Evolutionary conservation across 2,888 invertebrate genomes (phyloP).

Genomic region (Proisotoma minuta): DNA sequence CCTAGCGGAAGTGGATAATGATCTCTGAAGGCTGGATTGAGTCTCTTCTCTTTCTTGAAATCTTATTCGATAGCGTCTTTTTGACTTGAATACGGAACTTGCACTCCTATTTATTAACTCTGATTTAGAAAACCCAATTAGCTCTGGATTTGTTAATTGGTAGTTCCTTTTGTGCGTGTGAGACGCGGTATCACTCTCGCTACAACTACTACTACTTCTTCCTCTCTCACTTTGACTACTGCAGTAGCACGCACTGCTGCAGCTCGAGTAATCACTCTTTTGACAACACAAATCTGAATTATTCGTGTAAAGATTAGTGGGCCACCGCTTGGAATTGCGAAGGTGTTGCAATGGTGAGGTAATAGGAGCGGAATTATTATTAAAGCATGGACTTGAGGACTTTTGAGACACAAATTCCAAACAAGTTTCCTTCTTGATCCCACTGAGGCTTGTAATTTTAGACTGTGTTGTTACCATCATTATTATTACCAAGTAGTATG

Average conservation of each 20-base stretch:
- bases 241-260: background rate
- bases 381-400: background rate
- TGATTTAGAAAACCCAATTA: background rate
- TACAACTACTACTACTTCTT: background rate
- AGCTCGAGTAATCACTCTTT: background rate
- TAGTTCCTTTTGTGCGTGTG: background rate
- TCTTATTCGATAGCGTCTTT: background rate
- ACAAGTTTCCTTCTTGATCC: background rate
- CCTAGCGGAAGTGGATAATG: background rate
- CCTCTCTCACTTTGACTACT: background rate
- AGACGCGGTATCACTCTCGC: background rate
- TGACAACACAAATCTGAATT: background rate
- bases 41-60: background rate
- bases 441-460: background rate
- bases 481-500: background rate
- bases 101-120: background rate
- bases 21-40: background rate
- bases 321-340: background rate
- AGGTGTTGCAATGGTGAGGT: conserved; percentile 1
- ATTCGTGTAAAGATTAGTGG: background rate
- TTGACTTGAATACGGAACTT: background rate
- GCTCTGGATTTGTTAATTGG: background rate
- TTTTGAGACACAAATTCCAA: background rate
- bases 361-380: conserved; percentile 1
- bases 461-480: background rate